Evolutionary conservation across 2,888 invertebrate genomes (phyloP), one percentile per base, ranked within the genome.

Genomic region (Morpho achilles): DNA sequence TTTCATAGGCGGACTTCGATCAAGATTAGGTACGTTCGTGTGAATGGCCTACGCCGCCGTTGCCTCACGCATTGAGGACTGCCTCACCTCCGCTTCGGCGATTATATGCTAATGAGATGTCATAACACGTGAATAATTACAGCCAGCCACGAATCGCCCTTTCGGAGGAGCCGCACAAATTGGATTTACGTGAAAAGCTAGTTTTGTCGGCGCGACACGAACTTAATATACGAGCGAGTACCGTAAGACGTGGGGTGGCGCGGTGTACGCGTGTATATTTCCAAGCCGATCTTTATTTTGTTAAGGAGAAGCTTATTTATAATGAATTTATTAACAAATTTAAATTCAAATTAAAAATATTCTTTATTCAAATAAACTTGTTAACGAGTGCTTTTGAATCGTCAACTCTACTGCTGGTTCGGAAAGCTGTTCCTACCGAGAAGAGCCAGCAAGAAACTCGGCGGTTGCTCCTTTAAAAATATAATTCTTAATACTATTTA

Each of bases 121-220:
- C 90, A 90, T 90, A 90, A 90, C 87, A 88, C 74, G 82, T 89
- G 90, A 90, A 89, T 90, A 90, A 90, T 90, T 86, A 88, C 87
- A 78, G 75, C 81, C 79, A 80, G 76, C 85, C 84, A 84, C 85
- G 85, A 80, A 75, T 88, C 83, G 78, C 89, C 87, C 89, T 87
- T 87, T 87, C 80, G 81, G 79, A 78, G 79, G 78, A 78, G 68
- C 76, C 83, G 73, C 84, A 82, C 86, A 88, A 88, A 88, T 87
- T 89, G 80, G 87, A 84, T 87, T 87, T 88, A 84, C 84, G 79
- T 87, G 87, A 84, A 87, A 87, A 76, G 84, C 80, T 74, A 84
- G 82, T 87, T 87, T 84, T 78, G 74, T 74, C 69, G 69, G 64
- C 71, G 73, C 70, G 76, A 80, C 80, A 77, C 70, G 73, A 77